These are phyloP conservation scores for Alcis repandata DNA, from an alignment of 2,888 invertebrate species.

Conservation along the genomic window DNA sequence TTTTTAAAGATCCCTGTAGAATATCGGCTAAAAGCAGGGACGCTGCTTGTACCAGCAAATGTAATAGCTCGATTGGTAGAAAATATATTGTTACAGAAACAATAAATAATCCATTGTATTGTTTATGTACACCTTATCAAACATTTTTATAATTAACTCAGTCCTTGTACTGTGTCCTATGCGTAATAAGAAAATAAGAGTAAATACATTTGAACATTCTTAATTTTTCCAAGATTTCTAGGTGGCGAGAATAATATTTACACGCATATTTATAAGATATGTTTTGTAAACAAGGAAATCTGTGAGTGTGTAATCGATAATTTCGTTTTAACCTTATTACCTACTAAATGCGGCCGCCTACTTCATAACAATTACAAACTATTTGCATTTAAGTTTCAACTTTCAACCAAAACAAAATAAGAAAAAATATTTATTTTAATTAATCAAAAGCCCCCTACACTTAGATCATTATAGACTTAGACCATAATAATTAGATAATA, in stretches of 20 bases:
- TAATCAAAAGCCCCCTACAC: neutral
- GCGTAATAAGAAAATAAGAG: constrained; percentile 14
- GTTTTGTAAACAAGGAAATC: constrained; percentile 43
- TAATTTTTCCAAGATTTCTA: constrained; percentile 30
- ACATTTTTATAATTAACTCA: constrained; percentile 16
- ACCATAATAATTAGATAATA: too few relatives aligned
- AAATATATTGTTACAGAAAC: too few relatives aligned
- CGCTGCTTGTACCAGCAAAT: too few relatives aligned
- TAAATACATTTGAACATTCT: constrained; percentile 22
- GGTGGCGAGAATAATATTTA: constrained; percentile 35
- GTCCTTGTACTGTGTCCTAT: constrained; percentile 23
- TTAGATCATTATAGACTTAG: too few relatives aligned
- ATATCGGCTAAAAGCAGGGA: too few relatives aligned
- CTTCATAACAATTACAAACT: neutral
- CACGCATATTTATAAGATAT: constrained; percentile 23
- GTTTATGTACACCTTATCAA: constrained; percentile 20
- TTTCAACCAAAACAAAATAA: neutral
- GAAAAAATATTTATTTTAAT: neutral
- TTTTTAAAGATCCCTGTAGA: too few relatives aligned
- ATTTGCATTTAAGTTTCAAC: neutral
- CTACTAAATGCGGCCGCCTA: neutral
- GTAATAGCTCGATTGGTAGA: too few relatives aligned
- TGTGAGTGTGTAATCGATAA: constrained; percentile 1
- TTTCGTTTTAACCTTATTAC: neutral
- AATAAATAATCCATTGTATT: neutral